Base-by-base conservation (phyloP, 2,797 vertebrate genomes). In the Onychomys arenicola region DNA sequence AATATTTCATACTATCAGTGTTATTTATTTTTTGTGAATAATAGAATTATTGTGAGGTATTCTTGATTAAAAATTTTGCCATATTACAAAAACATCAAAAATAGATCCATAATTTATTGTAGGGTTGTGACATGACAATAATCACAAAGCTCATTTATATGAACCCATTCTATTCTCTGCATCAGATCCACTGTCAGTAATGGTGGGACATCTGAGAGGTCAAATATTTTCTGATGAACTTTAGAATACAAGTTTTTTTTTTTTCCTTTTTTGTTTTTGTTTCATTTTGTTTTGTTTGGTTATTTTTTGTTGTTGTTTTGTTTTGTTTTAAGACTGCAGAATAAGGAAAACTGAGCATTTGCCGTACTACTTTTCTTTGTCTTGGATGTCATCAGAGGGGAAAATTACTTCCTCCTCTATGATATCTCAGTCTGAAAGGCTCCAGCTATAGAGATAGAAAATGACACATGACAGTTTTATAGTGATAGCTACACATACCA, bases 21-120 rank as follows among this genome's bases (percentile, higher is more conserved):
- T 21, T 16, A 40, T 29, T 34, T 52, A 52, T 14, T 73, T 76
- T 59, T 59, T 40, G 32, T 27, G 52, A 40, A 37, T 71, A 97
- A 93, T 12, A 84, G 43, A 55, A 96, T 81, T 11, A 43, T 69
- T 97, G 92, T 57, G 94, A 97, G 82, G 93, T 96, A 96, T 57
- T 0, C 29, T 81, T 85, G 91, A 80, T 86, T 91, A 88, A 97
- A 96, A 97, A 97, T 46, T 46, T 46, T 83, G 83, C 37, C 12
- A 84, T 61, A 61, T 86, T 97, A 97, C 71, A 96, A 96, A 97
- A 86, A 57, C 75, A 77, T 84, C 43, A 82, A 96, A 95, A 93
- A 86, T 77, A 97, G 46, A 89, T 37, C 4, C 76, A 34, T 76
- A 76, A 63, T 71, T 52, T 89, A 61, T 84, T 52, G 96, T 96